Evolutionary conservation across 2,888 invertebrate species (phyloP).

Genomic region (Amphipoea oculea): DNA sequence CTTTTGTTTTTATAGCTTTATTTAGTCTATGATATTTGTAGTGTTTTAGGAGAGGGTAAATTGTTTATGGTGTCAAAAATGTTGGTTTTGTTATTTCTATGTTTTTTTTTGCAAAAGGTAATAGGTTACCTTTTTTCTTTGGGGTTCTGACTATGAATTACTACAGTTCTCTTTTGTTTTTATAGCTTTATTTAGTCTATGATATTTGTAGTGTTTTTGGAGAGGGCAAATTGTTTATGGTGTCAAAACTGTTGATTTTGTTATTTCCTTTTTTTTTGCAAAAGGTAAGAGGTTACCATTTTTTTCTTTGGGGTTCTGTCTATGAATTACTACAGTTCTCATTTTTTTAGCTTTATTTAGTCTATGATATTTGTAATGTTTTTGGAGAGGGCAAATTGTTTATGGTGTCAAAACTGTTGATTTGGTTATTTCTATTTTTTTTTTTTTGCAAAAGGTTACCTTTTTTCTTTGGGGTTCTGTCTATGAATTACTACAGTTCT

Average conservation of each 20-base stretch:
- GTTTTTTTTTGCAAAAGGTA: too few species aligned
- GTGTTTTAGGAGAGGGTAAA: not conserved
- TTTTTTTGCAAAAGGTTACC: not conserved
- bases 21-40: conserved; percentile 34
- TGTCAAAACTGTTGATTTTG: not conserved
- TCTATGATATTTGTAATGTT: conserved; percentile 21
- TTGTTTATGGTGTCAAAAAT: not conserved
- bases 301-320: too few species aligned
- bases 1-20: conserved; percentile 33
- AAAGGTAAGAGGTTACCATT: not conserved
- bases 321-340: too few species aligned
- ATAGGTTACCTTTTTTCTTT: too few species aligned
- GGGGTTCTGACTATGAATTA: too few species aligned
- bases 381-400: conserved; percentile 1
- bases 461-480: too few species aligned
- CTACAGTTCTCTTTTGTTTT: not conserved
- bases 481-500: too few species aligned
- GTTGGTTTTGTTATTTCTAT: not conserved
- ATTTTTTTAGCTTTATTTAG: conserved; percentile 25
- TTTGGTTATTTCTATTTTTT: not conserved
- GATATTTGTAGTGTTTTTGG: conserved; percentile 12
- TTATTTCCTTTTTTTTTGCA: not conserved
- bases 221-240: not conserved
- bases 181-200: conserved; percentile 33
- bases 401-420: not conserved